Evolutionary conservation across 2,888 invertebrate species (phyloP).

Genomic region (Lasioglossum figueresi): DNA sequence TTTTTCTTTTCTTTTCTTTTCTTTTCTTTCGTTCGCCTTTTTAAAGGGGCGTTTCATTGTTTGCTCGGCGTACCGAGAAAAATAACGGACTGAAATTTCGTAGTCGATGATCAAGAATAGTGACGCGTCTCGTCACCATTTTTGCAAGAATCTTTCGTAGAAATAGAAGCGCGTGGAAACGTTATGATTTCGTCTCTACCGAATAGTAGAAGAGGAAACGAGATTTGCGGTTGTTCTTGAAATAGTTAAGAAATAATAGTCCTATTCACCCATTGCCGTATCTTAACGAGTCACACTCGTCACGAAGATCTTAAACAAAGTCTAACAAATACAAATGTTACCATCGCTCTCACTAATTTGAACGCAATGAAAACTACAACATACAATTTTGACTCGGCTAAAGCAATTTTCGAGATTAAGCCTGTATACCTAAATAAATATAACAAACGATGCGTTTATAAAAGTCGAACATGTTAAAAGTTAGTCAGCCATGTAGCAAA

Average conservation of each 20-base stretch:
- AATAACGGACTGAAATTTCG: conserved; percentile 40
- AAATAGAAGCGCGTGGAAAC: neutral
- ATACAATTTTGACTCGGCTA: too few species aligned
- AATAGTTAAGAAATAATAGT: neutral
- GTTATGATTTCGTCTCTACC: neutral
- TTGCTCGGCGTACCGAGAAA: conserved; percentile 20
- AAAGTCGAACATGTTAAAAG: neutral
- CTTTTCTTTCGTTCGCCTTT: conserved; percentile 35
- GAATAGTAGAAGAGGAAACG: neutral
- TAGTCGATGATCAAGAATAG: conserved; percentile 37
- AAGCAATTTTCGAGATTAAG: too few species aligned
- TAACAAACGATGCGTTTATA: too few species aligned
- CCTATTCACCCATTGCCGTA: too few species aligned
- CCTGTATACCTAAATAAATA: too few species aligned
- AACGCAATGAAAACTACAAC: too few species aligned
- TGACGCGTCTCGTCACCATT: neutral
- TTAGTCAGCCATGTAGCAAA: neutral
- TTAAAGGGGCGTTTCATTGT: conserved; percentile 44
- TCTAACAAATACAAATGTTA: too few species aligned
- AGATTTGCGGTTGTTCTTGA: neutral
- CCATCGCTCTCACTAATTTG: too few species aligned
- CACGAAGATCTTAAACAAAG: too few species aligned
- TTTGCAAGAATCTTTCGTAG: neutral
- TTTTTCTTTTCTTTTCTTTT: neutral
- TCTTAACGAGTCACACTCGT: too few species aligned